Conservation (phyloP, 1,140 invertebrate genomes). For the Aphaenogaster rudis region DNA sequence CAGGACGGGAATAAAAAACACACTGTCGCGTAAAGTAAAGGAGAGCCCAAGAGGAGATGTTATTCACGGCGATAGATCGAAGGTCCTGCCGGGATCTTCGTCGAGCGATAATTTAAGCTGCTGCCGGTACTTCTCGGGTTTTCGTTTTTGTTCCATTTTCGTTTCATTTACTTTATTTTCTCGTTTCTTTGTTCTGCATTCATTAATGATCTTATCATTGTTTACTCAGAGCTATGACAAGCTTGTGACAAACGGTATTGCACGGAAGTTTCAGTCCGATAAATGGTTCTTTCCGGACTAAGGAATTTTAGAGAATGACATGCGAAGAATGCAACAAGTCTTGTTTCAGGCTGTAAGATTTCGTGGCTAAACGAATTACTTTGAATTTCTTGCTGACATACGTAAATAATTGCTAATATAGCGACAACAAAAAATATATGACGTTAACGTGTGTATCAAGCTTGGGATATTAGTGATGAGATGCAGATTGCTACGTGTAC, state of each 20-base stretch:
- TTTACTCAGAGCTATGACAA: slow-evolving; percentile 16
- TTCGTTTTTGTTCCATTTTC: background rate
- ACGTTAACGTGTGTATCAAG: slow-evolving; percentile 13
- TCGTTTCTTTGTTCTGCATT: background rate
- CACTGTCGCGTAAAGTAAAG: slow-evolving; percentile 30
- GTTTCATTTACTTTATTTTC: slow-evolving; percentile 17
- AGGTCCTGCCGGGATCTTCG: slow-evolving; percentile 49
- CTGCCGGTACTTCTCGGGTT: slow-evolving; percentile 19
- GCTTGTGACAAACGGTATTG: slow-evolving; percentile 19
- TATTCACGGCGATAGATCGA: slow-evolving; percentile 49
- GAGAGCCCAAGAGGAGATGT: slow-evolving; percentile 40
- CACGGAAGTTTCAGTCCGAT: background rate
- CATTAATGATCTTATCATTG: slow-evolving; percentile 7
- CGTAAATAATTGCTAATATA: background rate
- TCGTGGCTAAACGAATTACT: slow-evolving; percentile 14
- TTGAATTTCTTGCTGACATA: background rate
- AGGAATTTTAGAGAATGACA: background rate
- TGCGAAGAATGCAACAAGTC: slow-evolving; percentile 3
- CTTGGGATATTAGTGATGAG: slow-evolving; percentile 37
- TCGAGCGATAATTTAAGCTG: slow-evolving; percentile 53
- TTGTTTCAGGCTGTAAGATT: background rate
- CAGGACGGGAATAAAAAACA: slow-evolving; percentile 19
- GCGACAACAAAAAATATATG: background rate
- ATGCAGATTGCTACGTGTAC: slow-evolving; percentile 54
- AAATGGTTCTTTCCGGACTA: background rate